Conservation (phyloP, 2,888 invertebrate genomes). For the Lamellibrachia columna region DNA sequence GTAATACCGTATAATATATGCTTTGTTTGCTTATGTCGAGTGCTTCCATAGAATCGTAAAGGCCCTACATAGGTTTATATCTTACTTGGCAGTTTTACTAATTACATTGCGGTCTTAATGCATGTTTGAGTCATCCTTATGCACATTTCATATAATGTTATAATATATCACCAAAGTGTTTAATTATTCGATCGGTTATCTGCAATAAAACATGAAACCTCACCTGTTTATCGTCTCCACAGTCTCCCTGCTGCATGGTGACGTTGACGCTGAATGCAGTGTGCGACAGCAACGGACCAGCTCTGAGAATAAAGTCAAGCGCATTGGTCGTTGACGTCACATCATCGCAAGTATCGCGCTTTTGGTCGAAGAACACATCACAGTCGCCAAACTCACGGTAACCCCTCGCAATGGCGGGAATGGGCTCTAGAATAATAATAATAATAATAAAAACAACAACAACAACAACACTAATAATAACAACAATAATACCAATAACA, state of each 20-base stretch:
- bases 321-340: not conserved
- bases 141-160: too few species aligned
- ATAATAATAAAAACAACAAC: too few species aligned
- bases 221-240: not conserved
- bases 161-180: too few species aligned
- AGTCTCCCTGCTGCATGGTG: not conserved
- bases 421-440: not conserved
- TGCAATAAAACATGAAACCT: not conserved
- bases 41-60: too few species aligned
- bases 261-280: not conserved
- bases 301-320: not conserved
- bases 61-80: too few species aligned
- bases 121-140: too few species aligned
- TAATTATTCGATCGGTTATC: not conserved
- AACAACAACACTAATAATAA: too few species aligned
- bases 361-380: not conserved
- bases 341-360: not conserved
- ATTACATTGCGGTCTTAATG: too few species aligned
- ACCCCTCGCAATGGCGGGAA: not conserved
- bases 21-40: too few species aligned
- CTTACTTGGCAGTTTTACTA: too few species aligned
- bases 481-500: too few species aligned
- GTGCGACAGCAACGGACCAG: not conserved
- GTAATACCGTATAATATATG: too few species aligned
- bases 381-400: not conserved